Conservation (phyloP, 2,888 invertebrate genomes). For the Cepaea hortensis region DNA sequence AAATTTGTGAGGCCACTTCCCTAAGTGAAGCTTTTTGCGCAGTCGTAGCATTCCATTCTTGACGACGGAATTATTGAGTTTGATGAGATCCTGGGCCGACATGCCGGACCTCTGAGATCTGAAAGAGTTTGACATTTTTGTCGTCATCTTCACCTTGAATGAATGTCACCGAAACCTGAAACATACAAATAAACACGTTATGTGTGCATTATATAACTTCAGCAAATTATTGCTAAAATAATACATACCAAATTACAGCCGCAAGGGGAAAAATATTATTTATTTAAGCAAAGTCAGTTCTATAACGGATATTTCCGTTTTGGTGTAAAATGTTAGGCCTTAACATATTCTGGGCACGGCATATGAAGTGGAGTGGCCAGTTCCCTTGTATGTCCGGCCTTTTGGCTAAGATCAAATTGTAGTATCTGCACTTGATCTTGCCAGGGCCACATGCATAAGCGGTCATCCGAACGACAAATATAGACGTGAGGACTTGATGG, state of each 20-base stretch:
- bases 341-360: too few species aligned
- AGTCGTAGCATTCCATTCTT: slow-evolving; percentile 33
- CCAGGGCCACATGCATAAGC: too few species aligned
- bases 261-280: too few species aligned
- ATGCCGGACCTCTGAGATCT: neutral
- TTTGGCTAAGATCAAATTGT: too few species aligned
- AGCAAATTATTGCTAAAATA: neutral
- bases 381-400: too few species aligned
- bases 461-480: too few species aligned
- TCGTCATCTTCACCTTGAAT: neutral
- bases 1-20: slow-evolving; percentile 34
- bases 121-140: neutral
- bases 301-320: too few species aligned
- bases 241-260: neutral
- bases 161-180: neutral
- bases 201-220: neutral
- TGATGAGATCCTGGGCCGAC: slow-evolving; percentile 26
- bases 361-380: too few species aligned
- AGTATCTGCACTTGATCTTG: too few species aligned
- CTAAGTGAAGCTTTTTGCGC: slow-evolving; percentile 9
- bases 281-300: too few species aligned
- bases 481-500: too few species aligned
- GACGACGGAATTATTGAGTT: neutral
- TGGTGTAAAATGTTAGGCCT: too few species aligned
- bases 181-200: neutral